Percentiles rank a stretch among this genome's conserved stretches.
phyloP scores from a whole-genome alignment of 2,113 vertebrate genomes.

The Dicerorhinus sumatrensis region DNA sequence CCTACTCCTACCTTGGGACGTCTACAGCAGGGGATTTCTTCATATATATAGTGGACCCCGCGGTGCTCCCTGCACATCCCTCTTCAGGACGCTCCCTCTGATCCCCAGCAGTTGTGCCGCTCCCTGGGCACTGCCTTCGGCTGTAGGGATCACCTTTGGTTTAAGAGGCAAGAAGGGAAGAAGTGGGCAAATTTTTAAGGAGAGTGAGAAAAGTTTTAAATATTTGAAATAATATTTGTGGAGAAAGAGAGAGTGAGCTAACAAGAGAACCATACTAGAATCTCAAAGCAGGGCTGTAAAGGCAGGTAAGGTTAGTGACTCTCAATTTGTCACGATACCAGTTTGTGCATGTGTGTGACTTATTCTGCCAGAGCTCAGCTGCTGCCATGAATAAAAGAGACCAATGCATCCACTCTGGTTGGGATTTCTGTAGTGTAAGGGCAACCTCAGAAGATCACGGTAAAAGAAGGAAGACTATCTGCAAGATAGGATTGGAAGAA shows the following conservation, averaged over 20 bases:
- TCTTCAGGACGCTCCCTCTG: not conserved
- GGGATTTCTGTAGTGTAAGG: not conserved
- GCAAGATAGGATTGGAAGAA: not conserved
- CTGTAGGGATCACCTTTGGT: not conserved
- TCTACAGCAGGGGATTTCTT: not conserved
- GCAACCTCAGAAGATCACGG: not conserved
- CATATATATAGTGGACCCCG: fast-evolving
- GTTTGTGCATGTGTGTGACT: not conserved
- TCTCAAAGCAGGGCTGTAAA: not conserved
- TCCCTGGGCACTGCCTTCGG: not conserved
- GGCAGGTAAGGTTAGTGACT: not conserved
- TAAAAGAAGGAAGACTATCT: not conserved
- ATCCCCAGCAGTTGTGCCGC: no score
- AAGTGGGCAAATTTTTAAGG: not conserved
- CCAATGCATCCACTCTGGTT: not conserved
- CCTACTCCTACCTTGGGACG: not conserved
- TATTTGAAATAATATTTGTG: not conserved
- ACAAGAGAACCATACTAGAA: not conserved
- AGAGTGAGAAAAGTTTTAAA: not conserved
- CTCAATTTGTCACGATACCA: not conserved
- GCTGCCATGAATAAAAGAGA: not conserved
- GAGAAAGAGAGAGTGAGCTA: not conserved
- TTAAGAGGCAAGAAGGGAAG: not conserved
- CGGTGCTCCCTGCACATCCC: fast-evolving
- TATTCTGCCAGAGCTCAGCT: not conserved